Base-by-base conservation (phyloP, 2,888 invertebrate genomes). In the Ectemnius lituratus region DNA sequence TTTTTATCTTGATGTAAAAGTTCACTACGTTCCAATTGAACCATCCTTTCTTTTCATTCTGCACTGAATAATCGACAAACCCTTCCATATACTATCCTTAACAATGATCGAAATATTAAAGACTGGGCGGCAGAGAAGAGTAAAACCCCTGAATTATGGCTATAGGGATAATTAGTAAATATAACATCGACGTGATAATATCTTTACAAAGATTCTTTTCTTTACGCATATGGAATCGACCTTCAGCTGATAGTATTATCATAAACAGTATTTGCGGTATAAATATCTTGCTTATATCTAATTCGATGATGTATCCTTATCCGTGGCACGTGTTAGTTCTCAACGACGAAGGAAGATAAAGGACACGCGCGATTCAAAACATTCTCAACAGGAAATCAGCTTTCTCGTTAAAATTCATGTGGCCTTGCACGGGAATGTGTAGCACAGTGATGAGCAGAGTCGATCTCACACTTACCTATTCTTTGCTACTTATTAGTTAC, bases 211-310 rank as follows among this genome's bases (percentile, higher is more conserved):
- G 37, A 37, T 37, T 37, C 11, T 76, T 47, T 76, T 76, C 67
- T 71, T 64, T 80, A 82, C 76, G 76, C 79, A 81, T 71, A 75
- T 80, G 70, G 61, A 79, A 73, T 77, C 70, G 47, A 63, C 76
- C 67, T 56, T 13, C 13, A 56, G n/a, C 8, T 75, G 70, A 46
- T 23, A 20, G 18, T 47, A 57, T 70, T 79, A 79, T 78, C 67
- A 67, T 80, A 74, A 71, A 69, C 66, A 56, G 71, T 74, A 77
- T 63, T 70, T 80, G 77, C 45, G 70, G 70, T 77, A 82, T 83
- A 81, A 84, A 83, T 84, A 79, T 77, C 16, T 83, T 63, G 58
- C 79, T 84, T 84, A 84, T 60, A 63, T 49, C 70, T 84, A 81
- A 80, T 81, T 84, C 80, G 67, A 84, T 84, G 83, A 84, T 72